phyloP scores from a whole-genome alignment of 2,888 invertebrate genomes.

The Glaucopsyche alexis region DNA sequence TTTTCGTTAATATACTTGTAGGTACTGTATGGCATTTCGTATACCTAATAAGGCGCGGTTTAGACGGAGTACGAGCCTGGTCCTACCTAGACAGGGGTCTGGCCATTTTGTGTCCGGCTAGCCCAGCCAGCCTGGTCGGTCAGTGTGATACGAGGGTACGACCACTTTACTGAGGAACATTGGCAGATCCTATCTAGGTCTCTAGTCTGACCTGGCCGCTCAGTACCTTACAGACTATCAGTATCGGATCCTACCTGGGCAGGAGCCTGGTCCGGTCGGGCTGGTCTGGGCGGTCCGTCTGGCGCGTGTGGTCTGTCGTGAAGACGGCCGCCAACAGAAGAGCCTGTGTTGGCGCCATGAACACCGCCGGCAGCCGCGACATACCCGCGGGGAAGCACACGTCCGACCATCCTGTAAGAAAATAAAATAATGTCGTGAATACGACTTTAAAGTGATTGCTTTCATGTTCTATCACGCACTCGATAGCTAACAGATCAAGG shows the following conservation, averaged over 20 bases:
- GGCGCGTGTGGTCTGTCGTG: conserved; percentile 30
- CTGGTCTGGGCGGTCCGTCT: neutral
- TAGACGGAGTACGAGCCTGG: neutral
- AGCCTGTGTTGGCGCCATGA: conserved; percentile 54
- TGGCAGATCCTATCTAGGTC: neutral
- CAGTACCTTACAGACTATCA: neutral
- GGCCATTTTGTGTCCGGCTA: neutral
- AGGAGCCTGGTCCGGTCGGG: neutral
- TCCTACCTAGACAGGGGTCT: neutral
- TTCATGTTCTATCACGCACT: too few relatives aligned
- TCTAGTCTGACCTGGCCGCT: conserved; percentile 34
- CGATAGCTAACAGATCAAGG: too few relatives aligned
- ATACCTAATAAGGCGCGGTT: neutral
- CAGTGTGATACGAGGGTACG: neutral
- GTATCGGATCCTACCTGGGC: neutral
- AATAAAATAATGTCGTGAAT: neutral
- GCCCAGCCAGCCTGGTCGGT: neutral
- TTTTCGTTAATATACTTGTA: neutral
- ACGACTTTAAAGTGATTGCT: too few relatives aligned
- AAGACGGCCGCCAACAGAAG: conserved; percentile 49
- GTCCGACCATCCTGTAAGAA: conserved; percentile 46
- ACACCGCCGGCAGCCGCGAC: conserved; percentile 50
- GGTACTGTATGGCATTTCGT: conserved; percentile 7
- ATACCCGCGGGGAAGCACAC: conserved; percentile 45
- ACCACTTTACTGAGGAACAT: neutral